Conservation (phyloP, 2,113 vertebrate species). For the Oreochromis niloticus region DNA sequence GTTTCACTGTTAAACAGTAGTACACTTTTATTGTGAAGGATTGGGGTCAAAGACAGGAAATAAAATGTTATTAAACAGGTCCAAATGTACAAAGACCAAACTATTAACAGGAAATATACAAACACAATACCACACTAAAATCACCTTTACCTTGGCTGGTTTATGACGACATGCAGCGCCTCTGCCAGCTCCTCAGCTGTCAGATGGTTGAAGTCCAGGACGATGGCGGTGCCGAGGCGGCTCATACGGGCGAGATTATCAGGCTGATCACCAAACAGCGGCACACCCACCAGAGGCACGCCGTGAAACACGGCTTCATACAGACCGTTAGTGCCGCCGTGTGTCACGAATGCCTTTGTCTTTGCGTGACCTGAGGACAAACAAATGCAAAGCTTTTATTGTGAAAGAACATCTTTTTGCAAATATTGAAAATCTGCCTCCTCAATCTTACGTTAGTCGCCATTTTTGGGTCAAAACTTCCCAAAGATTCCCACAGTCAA, state of each 20-base stretch:
- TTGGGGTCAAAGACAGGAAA: background rate
- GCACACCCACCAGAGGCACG: conserved; percentile 82
- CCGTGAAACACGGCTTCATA: conserved; percentile 88
- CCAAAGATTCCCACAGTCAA: no score
- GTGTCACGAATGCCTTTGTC: conserved; percentile 83
- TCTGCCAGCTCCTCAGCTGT: conserved; percentile 64
- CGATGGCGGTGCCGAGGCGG: conserved; percentile 75
- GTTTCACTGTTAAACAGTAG: background rate
- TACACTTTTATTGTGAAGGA: background rate
- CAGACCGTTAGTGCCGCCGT: conserved; percentile 84
- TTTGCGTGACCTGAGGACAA: conserved; percentile 72
- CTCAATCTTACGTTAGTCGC: no score
- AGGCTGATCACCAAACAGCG: conserved; percentile 81
- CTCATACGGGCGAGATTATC: conserved; percentile 79
- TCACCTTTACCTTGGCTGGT: conserved; percentile 69
- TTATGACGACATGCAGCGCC: conserved; percentile 71
- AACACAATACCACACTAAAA: background rate
- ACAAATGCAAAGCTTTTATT: background rate
- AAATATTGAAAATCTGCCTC: no score
- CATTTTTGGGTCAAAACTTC: no score
- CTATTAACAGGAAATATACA: background rate
- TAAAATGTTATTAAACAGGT: background rate
- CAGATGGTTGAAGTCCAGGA: conserved; percentile 74
- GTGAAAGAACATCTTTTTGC: background rate
- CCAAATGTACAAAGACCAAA: background rate